Evolutionary conservation across 2,113 vertebrate genomes (phyloP).

Genomic region (Cromileptes altivelis): DNA sequence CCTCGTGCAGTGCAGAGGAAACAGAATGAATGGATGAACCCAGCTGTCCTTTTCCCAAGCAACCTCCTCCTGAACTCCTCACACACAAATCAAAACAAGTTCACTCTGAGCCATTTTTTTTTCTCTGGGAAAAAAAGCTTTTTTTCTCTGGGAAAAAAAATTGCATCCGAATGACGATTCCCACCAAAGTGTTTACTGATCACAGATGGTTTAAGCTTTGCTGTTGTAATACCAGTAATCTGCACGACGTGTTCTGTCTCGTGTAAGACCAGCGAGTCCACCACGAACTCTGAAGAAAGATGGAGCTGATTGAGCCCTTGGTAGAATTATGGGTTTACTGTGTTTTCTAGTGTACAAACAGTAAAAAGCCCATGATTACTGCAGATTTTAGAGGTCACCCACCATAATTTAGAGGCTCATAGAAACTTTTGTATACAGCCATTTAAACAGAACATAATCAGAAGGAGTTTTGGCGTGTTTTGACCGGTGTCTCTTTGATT

Average conservation of each 20-base stretch:
- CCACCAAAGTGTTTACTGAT: slow-evolving; percentile 15
- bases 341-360: slow-evolving; percentile 1
- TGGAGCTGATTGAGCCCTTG: background rate
- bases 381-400: background rate
- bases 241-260: background rate
- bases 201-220: slow-evolving; percentile 22
- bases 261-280: background rate
- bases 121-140: slow-evolving; percentile 13
- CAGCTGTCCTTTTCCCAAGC: slow-evolving; percentile 24
- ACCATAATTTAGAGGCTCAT: background rate
- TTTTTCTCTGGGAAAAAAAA: slow-evolving; percentile 12
- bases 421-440: background rate
- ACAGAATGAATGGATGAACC: background rate
- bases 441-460: background rate
- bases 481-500: background rate
- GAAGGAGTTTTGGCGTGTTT: background rate
- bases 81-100: slow-evolving; percentile 12
- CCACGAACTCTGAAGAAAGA: background rate
- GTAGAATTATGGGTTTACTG: slow-evolving; percentile 6
- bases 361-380: background rate
- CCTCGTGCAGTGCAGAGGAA: background rate
- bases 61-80: slow-evolving; percentile 19
- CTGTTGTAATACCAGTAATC: slow-evolving; percentile 4
- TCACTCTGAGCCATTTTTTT: background rate
- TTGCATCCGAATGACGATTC: background rate